Conservation (phyloP, 2,113 vertebrate genomes). For the Aegotheles bennettii region DNA sequence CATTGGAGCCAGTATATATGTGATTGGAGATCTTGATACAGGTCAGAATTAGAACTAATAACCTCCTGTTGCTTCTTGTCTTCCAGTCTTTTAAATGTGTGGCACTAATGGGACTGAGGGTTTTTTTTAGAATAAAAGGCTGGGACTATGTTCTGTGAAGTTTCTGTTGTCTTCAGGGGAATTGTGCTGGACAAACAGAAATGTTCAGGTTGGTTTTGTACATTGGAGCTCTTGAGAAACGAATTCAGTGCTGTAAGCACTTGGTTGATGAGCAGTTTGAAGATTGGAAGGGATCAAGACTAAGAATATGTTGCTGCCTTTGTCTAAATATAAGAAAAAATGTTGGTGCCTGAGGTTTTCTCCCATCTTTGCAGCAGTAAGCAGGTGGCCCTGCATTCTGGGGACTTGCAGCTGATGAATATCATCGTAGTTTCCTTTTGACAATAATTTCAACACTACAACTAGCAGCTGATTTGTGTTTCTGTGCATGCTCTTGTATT, state of each 20-base stretch:
- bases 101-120: not conserved
- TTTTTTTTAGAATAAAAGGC: not conserved
- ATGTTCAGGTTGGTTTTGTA: not conserved
- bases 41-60: constrained; percentile 70
- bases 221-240: not conserved
- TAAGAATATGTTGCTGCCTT: not conserved
- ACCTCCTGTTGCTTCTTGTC: not conserved
- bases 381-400: not conserved
- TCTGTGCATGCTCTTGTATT: accelerated
- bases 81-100: not conserved
- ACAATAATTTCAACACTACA: accelerated
- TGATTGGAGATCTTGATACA: constrained; percentile 97
- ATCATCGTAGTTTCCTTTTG: not conserved
- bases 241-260: not conserved
- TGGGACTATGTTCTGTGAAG: not conserved
- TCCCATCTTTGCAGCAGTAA: not conserved
- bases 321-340: not conserved
- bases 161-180: not conserved
- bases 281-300: not conserved
- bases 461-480: not conserved
- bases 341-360: not conserved
- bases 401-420: not conserved
- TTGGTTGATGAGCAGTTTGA: not conserved
- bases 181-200: not conserved
- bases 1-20: constrained; percentile 93